Evolutionary conservation across 2,113 vertebrate species (phyloP).

Genomic region (Pygoscelis adeliae): DNA sequence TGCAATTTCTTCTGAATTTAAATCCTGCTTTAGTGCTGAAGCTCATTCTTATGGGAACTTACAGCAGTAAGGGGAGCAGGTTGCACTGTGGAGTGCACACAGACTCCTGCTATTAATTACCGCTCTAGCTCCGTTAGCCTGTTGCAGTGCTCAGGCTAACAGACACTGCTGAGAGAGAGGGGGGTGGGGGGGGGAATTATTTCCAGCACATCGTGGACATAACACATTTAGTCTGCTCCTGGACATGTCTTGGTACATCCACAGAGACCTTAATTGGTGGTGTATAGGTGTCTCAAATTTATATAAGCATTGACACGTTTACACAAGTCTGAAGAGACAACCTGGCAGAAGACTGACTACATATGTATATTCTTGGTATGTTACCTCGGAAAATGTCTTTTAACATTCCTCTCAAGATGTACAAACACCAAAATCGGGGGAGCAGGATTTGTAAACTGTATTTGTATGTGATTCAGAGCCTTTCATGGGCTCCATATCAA

Average conservation of each 20-base stretch:
- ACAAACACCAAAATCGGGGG: background rate
- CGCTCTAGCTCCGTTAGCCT: rapidly evolving
- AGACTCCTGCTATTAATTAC: background rate
- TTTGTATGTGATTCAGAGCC: background rate
- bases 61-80: background rate
- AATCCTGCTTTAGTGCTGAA: background rate
- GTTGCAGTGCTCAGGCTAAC: background rate
- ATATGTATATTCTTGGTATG: background rate
- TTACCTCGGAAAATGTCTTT: background rate
- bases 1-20: background rate
- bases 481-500: background rate
- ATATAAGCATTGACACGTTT: background rate
- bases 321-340: background rate
- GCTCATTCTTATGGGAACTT: background rate
- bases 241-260: background rate
- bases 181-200: background rate
- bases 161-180: background rate
- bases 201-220: background rate
- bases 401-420: background rate
- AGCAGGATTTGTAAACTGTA: background rate
- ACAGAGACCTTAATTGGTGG: background rate
- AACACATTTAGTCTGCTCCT: background rate
- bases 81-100: background rate
- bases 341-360: background rate
- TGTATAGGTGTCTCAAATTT: background rate